Conservation (phyloP, 2,888 invertebrate genomes). For the Cyclophora punctaria region DNA sequence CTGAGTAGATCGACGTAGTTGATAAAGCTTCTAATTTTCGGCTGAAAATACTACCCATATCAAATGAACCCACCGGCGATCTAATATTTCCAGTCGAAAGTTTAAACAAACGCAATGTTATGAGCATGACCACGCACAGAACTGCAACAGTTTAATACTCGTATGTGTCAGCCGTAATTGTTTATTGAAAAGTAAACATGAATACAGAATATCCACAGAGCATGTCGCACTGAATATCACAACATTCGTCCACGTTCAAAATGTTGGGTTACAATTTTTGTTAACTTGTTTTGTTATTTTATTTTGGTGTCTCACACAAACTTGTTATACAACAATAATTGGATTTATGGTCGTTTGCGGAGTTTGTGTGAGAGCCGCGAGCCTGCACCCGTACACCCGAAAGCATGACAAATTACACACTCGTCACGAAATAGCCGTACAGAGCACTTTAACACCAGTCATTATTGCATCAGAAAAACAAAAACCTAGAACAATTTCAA, state of each 20-base stretch:
- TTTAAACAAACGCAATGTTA: slow-evolving; percentile 28
- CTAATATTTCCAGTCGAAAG: slow-evolving; percentile 40
- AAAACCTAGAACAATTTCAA: no score
- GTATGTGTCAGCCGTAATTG: slow-evolving; percentile 12
- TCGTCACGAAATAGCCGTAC: slow-evolving; percentile 36
- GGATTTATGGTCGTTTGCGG: slow-evolving; percentile 13
- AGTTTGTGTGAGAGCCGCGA: slow-evolving; percentile 49
- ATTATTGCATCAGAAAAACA: no score
- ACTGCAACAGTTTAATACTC: slow-evolving; percentile 13
- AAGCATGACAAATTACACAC: slow-evolving; percentile 60
- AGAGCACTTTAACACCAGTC: slow-evolving; percentile 33
- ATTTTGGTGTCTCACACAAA: slow-evolving; percentile 43
- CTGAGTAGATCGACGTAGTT: no score
- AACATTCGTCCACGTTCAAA: slow-evolving; percentile 47
- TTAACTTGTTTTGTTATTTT: slow-evolving; percentile 40
- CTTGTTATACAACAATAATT: slow-evolving; percentile 16
- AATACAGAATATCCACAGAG: slow-evolving; percentile 53
- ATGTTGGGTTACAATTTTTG: slow-evolving; percentile 43
- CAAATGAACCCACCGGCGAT: background rate
- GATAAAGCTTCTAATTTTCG: slow-evolving; percentile 26
- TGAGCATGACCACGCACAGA: slow-evolving; percentile 46
- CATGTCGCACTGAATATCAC: slow-evolving; percentile 68
- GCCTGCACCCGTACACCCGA: slow-evolving; percentile 71
- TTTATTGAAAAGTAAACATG: slow-evolving; percentile 13
- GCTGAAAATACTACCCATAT: slow-evolving; percentile 24